Evolutionary conservation across 2,888 invertebrate genomes (phyloP).

Genomic region (Patella caerulea): DNA sequence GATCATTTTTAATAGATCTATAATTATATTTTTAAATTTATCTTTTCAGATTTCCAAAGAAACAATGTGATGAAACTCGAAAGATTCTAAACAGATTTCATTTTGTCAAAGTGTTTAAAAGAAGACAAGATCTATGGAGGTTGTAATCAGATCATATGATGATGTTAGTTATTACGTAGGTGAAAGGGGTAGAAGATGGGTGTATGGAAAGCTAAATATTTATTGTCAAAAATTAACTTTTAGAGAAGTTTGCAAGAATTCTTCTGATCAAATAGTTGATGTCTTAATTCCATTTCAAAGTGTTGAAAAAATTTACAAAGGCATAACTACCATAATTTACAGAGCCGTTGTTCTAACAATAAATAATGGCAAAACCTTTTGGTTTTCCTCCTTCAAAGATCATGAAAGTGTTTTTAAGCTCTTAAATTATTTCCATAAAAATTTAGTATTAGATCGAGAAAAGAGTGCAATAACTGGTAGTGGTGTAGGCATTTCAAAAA

Average conservation of each 20-base stretch:
- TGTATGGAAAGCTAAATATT: slow-evolving; percentile 14
- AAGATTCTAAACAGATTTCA: too few relatives aligned
- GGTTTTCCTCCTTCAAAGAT: slow-evolving; percentile 23
- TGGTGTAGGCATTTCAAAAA: background rate
- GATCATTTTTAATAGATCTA: too few relatives aligned
- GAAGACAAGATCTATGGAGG: background rate
- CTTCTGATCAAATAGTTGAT: background rate
- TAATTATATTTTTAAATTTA: too few relatives aligned
- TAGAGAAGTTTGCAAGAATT: slow-evolving; percentile 8
- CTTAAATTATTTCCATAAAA: slow-evolving; percentile 11
- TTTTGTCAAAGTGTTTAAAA: too few relatives aligned
- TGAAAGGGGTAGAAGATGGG: slow-evolving; percentile 10
- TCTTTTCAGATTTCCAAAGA: too few relatives aligned
- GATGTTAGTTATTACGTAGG: slow-evolving; percentile 15
- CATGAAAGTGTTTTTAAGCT: slow-evolving; percentile 12
- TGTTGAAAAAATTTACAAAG: slow-evolving; percentile 9
- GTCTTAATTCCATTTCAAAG: background rate
- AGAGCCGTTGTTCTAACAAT: slow-evolving; percentile 10
- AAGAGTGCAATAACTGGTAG: background rate
- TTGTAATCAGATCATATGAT: background rate
- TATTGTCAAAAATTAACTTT: slow-evolving; percentile 11
- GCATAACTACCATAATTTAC: slow-evolving; percentile 13
- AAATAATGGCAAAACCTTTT: slow-evolving; percentile 4
- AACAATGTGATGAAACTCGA: too few relatives aligned
- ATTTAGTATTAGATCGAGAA: background rate